Evolutionary conservation across 2,113 vertebrate genomes (phyloP).

Genomic region (Poicephalus gulielmi): DNA sequence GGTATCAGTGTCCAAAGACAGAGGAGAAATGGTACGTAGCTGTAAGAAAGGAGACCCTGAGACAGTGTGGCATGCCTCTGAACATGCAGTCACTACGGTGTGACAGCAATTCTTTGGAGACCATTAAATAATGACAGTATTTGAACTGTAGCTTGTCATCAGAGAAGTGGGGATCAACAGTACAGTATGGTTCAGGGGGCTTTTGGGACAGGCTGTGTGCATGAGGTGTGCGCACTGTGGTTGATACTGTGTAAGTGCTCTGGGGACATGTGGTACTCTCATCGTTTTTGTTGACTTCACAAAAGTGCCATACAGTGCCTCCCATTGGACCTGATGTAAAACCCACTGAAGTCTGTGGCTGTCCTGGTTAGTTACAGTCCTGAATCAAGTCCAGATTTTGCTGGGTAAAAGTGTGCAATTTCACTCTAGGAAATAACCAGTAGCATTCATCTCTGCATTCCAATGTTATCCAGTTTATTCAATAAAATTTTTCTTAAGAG

Average conservation of each 20-base stretch:
- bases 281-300: neutral
- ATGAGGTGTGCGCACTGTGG: neutral
- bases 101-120: neutral
- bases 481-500: neutral
- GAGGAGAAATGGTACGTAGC: neutral
- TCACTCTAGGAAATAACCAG: neutral
- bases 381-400: neutral
- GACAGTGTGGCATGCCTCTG: too few relatives aligned
- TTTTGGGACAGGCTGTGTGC: rapidly evolving
- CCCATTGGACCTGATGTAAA: neutral
- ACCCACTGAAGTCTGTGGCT: neutral
- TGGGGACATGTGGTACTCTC: neutral
- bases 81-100: neutral
- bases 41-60: neutral
- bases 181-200: rapidly evolving
- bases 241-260: neutral
- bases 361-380: neutral
- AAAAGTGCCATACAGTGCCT: neutral
- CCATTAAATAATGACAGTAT: neutral
- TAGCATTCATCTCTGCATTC: neutral
- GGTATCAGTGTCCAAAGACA: neutral
- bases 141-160: neutral
- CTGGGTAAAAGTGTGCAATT: neutral
- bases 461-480: neutral
- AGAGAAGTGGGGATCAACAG: neutral